phyloP scores from a whole-genome alignment of 2,113 vertebrate genomes.

The Oenanthe oenanthe region DNA sequence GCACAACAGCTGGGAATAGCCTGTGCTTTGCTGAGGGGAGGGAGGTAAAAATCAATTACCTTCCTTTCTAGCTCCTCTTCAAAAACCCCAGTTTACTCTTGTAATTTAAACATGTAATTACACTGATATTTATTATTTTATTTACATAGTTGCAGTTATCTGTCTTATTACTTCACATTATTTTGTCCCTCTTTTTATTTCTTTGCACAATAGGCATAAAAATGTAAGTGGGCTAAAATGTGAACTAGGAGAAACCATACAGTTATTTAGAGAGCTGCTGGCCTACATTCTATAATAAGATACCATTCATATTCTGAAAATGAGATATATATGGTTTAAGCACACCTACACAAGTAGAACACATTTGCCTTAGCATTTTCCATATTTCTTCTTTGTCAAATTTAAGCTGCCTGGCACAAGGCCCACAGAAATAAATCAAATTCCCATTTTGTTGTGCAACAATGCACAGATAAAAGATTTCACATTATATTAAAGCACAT shows the following conservation, averaged over 20 bases:
- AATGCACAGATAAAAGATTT: background rate
- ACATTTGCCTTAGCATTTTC: background rate
- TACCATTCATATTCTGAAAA: background rate
- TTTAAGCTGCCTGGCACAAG: background rate
- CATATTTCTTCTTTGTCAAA: background rate
- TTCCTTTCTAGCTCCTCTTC: background rate
- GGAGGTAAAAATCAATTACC: background rate
- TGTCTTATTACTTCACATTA: background rate
- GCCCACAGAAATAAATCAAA: background rate
- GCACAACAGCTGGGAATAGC: background rate
- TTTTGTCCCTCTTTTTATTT: background rate
- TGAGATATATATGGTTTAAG: background rate
- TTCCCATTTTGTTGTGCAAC: background rate
- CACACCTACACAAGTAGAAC: background rate
- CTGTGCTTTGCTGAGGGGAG: background rate
- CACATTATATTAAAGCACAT: background rate
- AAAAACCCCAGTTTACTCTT: fast-evolving
- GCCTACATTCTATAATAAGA: background rate
- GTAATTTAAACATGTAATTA: background rate
- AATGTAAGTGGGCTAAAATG: background rate
- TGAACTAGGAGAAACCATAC: background rate
- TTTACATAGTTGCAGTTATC: background rate
- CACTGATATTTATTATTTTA: background rate
- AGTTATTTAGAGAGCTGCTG: background rate
- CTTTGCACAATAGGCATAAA: background rate